Evolutionary conservation across 92 coral and sea anemone genomes (phyloP).

Genomic region (Epizoanthus scotinus): DNA sequence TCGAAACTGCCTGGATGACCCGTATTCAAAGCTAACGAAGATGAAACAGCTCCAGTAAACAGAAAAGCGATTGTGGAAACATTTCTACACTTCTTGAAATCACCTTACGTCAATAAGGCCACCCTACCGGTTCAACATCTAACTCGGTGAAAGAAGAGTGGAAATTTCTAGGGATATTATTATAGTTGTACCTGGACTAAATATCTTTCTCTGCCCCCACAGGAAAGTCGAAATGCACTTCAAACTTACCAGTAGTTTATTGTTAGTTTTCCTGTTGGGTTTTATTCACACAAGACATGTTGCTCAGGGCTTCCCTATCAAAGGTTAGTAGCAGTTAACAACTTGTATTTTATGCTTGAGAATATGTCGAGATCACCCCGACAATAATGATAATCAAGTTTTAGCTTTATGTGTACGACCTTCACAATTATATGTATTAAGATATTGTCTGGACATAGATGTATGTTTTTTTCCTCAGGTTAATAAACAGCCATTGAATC

Average conservation of each 20-base stretch:
- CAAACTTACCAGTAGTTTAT: conserved; percentile 34
- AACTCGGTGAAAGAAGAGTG: not conserved
- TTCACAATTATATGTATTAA: too few species aligned
- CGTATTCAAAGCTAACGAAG: too few species aligned
- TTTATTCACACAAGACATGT: conserved; percentile 39
- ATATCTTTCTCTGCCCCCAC: not conserved
- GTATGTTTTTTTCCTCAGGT: not conserved
- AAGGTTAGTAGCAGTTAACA: conserved; percentile 12
- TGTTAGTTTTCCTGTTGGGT: conserved; percentile 37
- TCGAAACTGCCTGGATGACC: too few species aligned
- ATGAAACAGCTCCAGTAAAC: too few species aligned
- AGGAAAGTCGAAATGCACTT: conserved; percentile 42
- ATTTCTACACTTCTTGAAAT: not conserved
- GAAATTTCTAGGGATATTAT: not conserved
- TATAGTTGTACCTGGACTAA: not conserved
- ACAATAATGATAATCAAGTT: too few species aligned
- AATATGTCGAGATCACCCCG: too few species aligned
- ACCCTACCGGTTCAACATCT: not conserved
- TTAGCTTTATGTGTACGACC: too few species aligned
- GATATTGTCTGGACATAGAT: not conserved
- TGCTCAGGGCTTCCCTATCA: conserved; percentile 23
- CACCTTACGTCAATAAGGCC: not conserved
- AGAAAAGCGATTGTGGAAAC: too few species aligned
- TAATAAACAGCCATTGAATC: not conserved
- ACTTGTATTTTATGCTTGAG: not conserved